A percentile compares a stretch with the other conserved stretches of the same genome.
Evolutionary conservation across 1,140 invertebrate species (phyloP).

Genomic region (Pissodes strobi): DNA sequence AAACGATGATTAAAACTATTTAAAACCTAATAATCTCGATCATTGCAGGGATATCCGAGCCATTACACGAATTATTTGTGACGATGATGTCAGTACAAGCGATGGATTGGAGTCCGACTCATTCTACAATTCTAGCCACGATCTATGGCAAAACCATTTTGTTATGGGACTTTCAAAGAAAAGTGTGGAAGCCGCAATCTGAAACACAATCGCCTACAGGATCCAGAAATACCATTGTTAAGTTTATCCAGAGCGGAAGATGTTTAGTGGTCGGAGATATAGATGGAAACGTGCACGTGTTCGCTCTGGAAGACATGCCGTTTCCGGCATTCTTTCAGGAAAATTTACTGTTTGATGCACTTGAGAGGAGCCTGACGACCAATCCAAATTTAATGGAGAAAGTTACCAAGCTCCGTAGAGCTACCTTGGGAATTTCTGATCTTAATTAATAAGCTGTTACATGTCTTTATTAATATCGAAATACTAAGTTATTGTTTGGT

Average conservation of each 20-base stretch:
- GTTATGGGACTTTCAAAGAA: slow-evolving; percentile 74
- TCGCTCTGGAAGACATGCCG: slow-evolving; percentile 70
- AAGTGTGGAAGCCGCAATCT: slow-evolving; percentile 66
- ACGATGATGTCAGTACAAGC: slow-evolving; percentile 65
- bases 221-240: slow-evolving; percentile 57
- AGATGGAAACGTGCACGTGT: slow-evolving; percentile 65
- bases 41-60: slow-evolving; percentile 60
- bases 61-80: slow-evolving; percentile 65
- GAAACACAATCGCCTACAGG: slow-evolving; percentile 58
- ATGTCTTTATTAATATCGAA: too few species aligned
- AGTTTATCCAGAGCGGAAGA: slow-evolving; percentile 67
- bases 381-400: slow-evolving; percentile 59
- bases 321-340: slow-evolving; percentile 68
- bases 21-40: too few species aligned
- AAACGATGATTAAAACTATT: not conserved
- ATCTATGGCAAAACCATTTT: slow-evolving; percentile 71
- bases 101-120: slow-evolving; percentile 78
- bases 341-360: slow-evolving; percentile 50
- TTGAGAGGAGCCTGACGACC: slow-evolving; percentile 66
- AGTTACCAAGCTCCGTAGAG: slow-evolving; percentile 60
- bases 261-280: slow-evolving; percentile 70
- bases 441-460: too few species aligned
- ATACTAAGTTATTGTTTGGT: too few species aligned
- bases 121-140: slow-evolving; percentile 80
- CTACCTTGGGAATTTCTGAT: not conserved